Percentiles rank a stretch among this genome's conserved stretches.
phyloP scores from a whole-genome alignment of 2,797 vertebrate species.

The Poeciliopsis presidionis region DNA sequence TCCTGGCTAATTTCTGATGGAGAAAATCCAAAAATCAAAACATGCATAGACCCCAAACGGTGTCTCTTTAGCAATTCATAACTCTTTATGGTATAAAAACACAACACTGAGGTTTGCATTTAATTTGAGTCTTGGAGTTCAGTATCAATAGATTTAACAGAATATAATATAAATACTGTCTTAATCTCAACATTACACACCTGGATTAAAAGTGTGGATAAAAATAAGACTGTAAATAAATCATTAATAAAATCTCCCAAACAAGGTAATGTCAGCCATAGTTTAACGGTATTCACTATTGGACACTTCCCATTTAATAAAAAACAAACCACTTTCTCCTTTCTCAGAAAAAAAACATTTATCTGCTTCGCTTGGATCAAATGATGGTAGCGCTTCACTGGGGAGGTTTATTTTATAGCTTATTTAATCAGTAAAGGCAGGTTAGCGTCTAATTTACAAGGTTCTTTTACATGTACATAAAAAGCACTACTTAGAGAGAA shows the following conservation, averaged over 20 bases:
- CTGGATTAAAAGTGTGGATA: no score
- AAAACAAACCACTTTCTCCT: not conserved
- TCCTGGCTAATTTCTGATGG: not conserved
- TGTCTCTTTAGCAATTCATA: not conserved
- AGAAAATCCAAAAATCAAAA: not conserved
- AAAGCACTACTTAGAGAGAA: not conserved
- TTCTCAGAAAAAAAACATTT: not conserved
- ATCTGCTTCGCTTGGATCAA: not conserved
- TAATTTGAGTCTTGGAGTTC: not conserved
- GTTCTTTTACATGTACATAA: not conserved
- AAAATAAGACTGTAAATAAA: no score
- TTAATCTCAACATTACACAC: no score
- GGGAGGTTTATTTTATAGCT: not conserved
- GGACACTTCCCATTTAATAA: not conserved
- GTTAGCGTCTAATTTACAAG: not conserved
- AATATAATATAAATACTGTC: no score
- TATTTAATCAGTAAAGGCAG: not conserved
- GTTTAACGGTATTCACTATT: not conserved
- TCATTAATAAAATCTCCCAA: no score
- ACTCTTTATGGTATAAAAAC: not conserved
- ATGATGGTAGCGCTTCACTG: not conserved
- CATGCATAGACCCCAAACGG: not conserved
- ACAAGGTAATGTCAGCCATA: not conserved
- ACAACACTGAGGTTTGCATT: not conserved
- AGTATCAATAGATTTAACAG: not conserved